Evolutionary conservation across 2,797 vertebrate genomes (phyloP).

Genomic region (Syngnathus rostellatus): DNA sequence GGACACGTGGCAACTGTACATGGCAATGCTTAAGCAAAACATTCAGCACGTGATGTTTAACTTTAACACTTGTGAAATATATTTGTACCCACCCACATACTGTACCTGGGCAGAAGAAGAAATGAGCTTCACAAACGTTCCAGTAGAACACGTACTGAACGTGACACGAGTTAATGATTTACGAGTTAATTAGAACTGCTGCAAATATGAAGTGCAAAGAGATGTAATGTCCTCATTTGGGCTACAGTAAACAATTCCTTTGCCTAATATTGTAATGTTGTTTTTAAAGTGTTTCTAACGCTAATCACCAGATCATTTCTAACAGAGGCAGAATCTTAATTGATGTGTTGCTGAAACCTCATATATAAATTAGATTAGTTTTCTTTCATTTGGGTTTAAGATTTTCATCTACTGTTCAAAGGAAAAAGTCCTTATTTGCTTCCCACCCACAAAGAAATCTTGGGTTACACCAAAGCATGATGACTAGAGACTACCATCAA

Average conservation of each 20-base stretch:
- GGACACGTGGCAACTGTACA: constrained; percentile 6
- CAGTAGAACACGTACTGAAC: neutral
- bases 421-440: neutral
- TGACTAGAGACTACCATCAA: constrained; percentile 4
- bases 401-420: neutral
- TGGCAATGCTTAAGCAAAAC: constrained; percentile 1
- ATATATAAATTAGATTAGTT: neutral
- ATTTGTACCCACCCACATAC: constrained; percentile 15
- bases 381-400: neutral
- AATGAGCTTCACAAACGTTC: neutral
- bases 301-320: neutral
- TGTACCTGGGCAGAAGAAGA: neutral
- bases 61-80: constrained; percentile 10
- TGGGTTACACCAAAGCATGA: constrained; percentile 20
- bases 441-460: no score
- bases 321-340: neutral
- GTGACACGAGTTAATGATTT: neutral
- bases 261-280: neutral
- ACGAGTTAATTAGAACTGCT: constrained; percentile 11
- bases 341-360: neutral
- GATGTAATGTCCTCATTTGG: neutral
- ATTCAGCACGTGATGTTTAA: constrained; percentile 27
- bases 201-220: neutral
- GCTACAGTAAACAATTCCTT: neutral
- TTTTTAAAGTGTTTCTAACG: neutral